Conservation (phyloP, 2,888 invertebrate genomes). For the Protonemura montana region DNA sequence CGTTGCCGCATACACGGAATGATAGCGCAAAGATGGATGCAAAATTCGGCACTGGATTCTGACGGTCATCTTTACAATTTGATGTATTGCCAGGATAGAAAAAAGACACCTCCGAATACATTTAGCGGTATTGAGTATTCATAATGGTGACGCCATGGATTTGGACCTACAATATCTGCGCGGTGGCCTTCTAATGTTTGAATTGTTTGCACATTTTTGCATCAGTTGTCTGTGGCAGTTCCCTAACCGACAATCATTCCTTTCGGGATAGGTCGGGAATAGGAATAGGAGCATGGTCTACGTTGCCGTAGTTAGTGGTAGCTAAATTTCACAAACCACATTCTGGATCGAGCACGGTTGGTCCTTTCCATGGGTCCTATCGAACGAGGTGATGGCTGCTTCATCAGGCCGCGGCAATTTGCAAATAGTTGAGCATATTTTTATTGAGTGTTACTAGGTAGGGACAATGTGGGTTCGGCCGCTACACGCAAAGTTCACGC, state of each 20-base stretch:
- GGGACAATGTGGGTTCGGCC: background rate
- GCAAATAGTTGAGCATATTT: constrained; percentile 4
- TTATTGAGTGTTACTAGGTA: background rate
- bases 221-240: background rate
- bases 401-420: background rate
- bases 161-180: too few species aligned
- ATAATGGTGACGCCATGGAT: too few species aligned
- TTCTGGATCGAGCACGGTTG: too few species aligned
- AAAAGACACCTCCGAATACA: background rate
- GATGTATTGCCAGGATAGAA: background rate
- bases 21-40: background rate
- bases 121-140: too few species aligned
- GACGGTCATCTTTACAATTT: background rate
- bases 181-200: background rate
- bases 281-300: too few species aligned
- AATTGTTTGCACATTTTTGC: background rate
- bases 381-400: too few species aligned
- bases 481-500: background rate
- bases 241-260: background rate
- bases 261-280: background rate
- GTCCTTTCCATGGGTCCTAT: too few species aligned
- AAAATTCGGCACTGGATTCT: background rate
- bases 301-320: too few species aligned
- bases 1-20: background rate
- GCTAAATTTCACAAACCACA: too few species aligned